phyloP scores from a whole-genome alignment of 2,888 invertebrate genomes.

The Nomada flava region DNA sequence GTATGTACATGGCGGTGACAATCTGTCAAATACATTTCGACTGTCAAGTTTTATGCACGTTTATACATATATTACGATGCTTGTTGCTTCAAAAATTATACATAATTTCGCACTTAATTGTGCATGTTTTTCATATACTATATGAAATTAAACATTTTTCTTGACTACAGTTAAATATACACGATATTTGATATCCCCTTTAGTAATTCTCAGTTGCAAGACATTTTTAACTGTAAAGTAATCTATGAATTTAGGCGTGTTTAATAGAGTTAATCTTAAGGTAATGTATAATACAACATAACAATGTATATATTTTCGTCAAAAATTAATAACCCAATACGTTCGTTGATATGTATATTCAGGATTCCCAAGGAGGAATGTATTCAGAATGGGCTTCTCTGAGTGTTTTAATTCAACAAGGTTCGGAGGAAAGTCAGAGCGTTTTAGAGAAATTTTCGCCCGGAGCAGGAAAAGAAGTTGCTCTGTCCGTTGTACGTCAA shows the following conservation, averaged over 20 bases:
- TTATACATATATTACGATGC: constrained; percentile 31
- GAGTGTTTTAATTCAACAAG: constrained; percentile 88
- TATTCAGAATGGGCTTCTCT: constrained; percentile 94
- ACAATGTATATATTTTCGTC: not conserved
- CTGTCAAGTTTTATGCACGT: constrained; percentile 31
- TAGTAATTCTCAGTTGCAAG: constrained; percentile 51
- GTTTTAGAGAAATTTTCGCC: constrained; percentile 92
- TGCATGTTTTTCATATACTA: not conserved
- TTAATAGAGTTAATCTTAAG: constrained; percentile 92
- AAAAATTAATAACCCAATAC: not conserved
- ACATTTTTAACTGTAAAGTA: constrained; percentile 69
- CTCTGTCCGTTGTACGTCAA: constrained; percentile 91
- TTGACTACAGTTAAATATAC: constrained; percentile 26
- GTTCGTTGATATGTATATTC: not conserved
- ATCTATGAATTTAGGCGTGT: constrained; percentile 93
- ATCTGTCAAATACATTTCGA: constrained; percentile 40
- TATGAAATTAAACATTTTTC: constrained; percentile 31
- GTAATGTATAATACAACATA: constrained; percentile 84
- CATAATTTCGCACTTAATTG: not conserved
- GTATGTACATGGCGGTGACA: constrained; percentile 11
- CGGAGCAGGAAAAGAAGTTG: constrained; percentile 91
- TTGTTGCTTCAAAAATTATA: constrained; percentile 8
- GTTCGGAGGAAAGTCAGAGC: constrained; percentile 88
- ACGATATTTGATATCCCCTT: constrained; percentile 35
- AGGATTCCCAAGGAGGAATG: constrained; percentile 90